Evolutionary conservation across 2,113 vertebrate genomes (phyloP), one percentile per base, ranked within the genome.

Genomic region (Chloropsis hardwickii): DNA sequence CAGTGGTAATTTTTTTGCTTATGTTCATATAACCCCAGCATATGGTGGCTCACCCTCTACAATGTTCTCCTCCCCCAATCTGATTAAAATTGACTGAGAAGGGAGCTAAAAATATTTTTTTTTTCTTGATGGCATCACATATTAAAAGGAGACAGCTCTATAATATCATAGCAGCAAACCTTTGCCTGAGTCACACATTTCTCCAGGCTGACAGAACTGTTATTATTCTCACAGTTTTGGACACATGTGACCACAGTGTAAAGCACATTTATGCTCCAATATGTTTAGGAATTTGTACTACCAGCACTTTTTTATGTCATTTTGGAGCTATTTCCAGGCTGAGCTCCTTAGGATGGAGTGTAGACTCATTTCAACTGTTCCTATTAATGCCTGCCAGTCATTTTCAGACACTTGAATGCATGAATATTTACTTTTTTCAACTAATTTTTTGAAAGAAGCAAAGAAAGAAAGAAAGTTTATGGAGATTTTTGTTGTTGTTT

Each of bases 71-170:
- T 87, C 73, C 62, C 39, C 10, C 51, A 51, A 0, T 44, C 47
- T 83, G 60, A 95, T 95, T 82, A 80, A 90, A 87, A 93, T 51
- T 77, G 87, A 79, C 82, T 80, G 74, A 94, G 71, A 83, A 80
- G 71, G 17, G 44, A 95, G 42, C 20, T 72, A 72, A 39, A 23
- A 83, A 76, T 64, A 6, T 54, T 81, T 51, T 40, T 64, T 27
- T 17, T 58, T 22, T 40, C 9, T 35, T 61, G 57, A 64, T 81
- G n/a, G 27, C 51, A 77, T 70, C 71, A 54, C 47, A 13, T 56
- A 76, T 77, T 47, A 64, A 66, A 93, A 92, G 58, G 47, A 90
- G 92, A 80, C 67, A 90, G 67, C 35, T 88, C 67, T 51, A 83
- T 81, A 54, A 28, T 70, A 82, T 48, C 88, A 42, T 13, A 89